Percentiles rank a stretch among this genome's conserved stretches.
Evolutionary conservation across 2,797 vertebrate species (phyloP).

Genomic region (Enteromius afrohamiltoni): DNA sequence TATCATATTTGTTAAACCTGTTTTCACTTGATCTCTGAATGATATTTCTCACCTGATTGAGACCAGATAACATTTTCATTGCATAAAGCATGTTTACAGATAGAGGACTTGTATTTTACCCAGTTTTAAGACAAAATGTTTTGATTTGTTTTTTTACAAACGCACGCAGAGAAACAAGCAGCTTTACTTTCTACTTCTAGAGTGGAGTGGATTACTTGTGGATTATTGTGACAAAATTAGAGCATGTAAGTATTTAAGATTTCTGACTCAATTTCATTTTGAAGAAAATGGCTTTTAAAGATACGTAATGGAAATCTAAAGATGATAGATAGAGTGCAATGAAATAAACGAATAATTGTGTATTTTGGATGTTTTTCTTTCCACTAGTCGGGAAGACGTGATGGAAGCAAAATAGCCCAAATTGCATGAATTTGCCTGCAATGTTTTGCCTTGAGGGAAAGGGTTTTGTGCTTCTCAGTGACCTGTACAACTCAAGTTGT

Average conservation of each 20-base stretch:
- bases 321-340: neutral
- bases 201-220: neutral
- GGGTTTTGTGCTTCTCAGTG: neutral
- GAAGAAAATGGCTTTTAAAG: neutral
- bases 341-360: neutral
- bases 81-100: neutral
- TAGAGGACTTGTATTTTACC: neutral
- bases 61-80: neutral
- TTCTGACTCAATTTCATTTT: neutral
- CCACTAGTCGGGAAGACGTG: neutral
- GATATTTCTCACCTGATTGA: neutral
- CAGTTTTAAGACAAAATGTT: neutral
- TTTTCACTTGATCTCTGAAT: neutral
- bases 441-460: neutral
- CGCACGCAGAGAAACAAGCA: no score
- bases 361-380: constrained; percentile 4
- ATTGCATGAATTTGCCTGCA: neutral
- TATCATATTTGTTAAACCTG: no score
- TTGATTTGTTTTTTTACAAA: no score
- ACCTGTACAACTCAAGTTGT: neutral
- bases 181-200: neutral
- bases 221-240: neutral
- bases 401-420: neutral
- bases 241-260: neutral
- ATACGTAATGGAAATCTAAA: neutral